These are phyloP conservation scores for Dryobota labecula DNA, from an alignment of 2,888 invertebrate genomes.

Conservation along the genomic window DNA sequence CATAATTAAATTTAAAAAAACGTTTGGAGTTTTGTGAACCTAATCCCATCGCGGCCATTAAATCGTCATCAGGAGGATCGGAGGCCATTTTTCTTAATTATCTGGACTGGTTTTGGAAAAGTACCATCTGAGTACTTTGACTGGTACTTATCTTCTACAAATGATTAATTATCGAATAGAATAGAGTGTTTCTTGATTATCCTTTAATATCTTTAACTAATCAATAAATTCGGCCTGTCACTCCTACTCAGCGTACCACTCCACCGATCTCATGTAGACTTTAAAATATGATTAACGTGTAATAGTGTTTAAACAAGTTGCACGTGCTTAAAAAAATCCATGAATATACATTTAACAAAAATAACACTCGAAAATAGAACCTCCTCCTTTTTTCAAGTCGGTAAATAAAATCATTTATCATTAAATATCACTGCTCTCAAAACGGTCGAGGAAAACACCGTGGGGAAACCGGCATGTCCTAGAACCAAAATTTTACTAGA, in stretches of 20 bases:
- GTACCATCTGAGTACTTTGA: conserved; percentile 1
- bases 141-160: conserved; percentile 4
- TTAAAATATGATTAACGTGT: too few relatives aligned
- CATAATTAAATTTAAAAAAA: conserved; percentile 48
- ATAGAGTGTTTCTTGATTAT: conserved; percentile 15
- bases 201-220: conserved; percentile 6
- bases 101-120: conserved; percentile 31
- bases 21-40: conserved; percentile 35
- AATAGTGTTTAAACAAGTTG: too few relatives aligned
- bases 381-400: too few relatives aligned
- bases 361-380: too few relatives aligned
- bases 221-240: background rate
- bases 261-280: too few relatives aligned
- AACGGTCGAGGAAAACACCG: too few relatives aligned
- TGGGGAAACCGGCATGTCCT: too few relatives aligned
- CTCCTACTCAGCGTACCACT: background rate
- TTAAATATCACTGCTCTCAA: too few relatives aligned
- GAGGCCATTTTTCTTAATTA: conserved; percentile 43
- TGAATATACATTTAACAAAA: too few relatives aligned
- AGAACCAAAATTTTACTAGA: too few relatives aligned
- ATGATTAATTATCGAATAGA: conserved; percentile 18
- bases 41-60: conserved; percentile 52
- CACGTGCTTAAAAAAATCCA: too few relatives aligned
- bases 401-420: too few relatives aligned
- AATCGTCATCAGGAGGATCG: conserved; percentile 42